Evolutionary conservation across 2,888 invertebrate genomes (phyloP), one percentile per base, ranked within the genome.

Genomic region (Sinodicranocentrus sp.): DNA sequence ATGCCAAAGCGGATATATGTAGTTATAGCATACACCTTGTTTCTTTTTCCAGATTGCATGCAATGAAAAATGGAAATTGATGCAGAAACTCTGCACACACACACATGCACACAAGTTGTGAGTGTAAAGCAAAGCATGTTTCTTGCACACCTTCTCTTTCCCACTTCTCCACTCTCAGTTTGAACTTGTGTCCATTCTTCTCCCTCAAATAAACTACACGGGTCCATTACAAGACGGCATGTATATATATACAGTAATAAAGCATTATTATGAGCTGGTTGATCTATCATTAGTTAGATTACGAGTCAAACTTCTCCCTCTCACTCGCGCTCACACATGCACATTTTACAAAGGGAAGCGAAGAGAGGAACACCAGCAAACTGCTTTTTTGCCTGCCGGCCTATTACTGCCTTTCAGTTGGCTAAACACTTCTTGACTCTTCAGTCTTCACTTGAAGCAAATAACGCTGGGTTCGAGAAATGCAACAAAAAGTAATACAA

Each of bases 251-350:
- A 39, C 10, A n/a, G 15, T 26, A 57, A 78, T 78, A 59, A 70
- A 70, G 78, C 70, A 71, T 78, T 70, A 71, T 78, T 78, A 78
- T 39, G 67, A 78, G 61, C 79, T 79, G 43, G 63, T 79, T 79
- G 79, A 79, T 79, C 65, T 79, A 79, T 79, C 79, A 79, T 79
- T 79, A 79, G 23, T 54, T 71, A 44, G 61, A 54, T 79, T 79
- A 79, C 70, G 77, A 79, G 79, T 71, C 79, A 71, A 79, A 23
- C 63, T 63, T 78, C 52, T 72, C 44, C 33, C 61, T 71, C 63
- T 19, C 70, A 13, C 65, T n/a, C 21, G 25, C 21, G n/a, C 61
- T 26, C n/a, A n/a, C 52, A 52, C 6, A n/a, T n/a, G n/a, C n/a
- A n/a, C n/a, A n/a, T n/a, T n/a, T n/a, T n/a, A n/a, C n/a, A 33